Evolutionary conservation across 1,140 invertebrate genomes (phyloP), one percentile per base, ranked within the genome.

Genomic region (Pentalonia nigronervosa): DNA sequence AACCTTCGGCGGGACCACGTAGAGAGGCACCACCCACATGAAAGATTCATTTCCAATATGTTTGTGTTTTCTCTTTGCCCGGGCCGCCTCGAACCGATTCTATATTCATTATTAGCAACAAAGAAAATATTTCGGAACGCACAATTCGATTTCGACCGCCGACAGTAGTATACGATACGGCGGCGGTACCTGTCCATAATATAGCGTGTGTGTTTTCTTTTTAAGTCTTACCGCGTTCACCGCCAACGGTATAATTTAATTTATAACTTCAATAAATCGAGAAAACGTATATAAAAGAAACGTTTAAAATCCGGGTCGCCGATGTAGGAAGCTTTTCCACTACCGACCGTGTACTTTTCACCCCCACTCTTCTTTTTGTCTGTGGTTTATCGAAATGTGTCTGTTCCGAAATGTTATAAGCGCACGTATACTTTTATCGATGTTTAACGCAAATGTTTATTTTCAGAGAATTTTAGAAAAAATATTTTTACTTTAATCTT

Each of bases 21-120:
- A 88, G 14, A n/a, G 14, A 47, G 41, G 23, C 1, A 41, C 41
- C 41, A 8, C 17, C 17, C 0, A 41, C 48, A 45, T 67, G 14
- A 90, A 90, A 67, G 25, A 67, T 67, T 90, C 25, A 60, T 90
- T 67, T 67, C 67, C 89, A 90, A 90, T 67, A 36, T 36, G 48
- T 45, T 56, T 89, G 20, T 48, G 17, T n/a, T 30, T 87, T 87
- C 48, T 25, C 9, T n/a, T 47, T 17, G 30, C 47, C 83, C 47
- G 45, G 45, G 6, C 25, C 84, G 9, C n/a, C 50, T 89, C 30
- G 25, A 90, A 90, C 89, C 53, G 36, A 45, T n/a, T 45, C 30
- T 90, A 90, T 41, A 67, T 41, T 2, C 17, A 45, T 90, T 90
- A 90, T 90, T 67, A 45, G 56, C 89, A 30, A 90, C 53, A 45